Percentiles rank a stretch among this genome's conserved stretches.
Conservation (phyloP, 2,797 vertebrate species). For the Tinamus major region DNA sequence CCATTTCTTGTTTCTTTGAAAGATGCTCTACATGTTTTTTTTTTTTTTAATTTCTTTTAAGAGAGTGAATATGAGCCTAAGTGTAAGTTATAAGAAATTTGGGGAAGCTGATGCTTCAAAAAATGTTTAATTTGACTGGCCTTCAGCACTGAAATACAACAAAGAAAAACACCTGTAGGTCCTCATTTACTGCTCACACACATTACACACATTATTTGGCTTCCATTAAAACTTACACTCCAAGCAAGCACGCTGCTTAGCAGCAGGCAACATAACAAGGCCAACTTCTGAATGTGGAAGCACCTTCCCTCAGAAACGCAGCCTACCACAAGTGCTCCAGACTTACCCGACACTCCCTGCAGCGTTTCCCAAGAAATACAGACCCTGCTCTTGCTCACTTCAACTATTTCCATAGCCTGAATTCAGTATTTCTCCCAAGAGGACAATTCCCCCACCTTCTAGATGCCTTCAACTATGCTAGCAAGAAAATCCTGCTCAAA, state of each 20-base stretch:
- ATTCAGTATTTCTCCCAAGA: not conserved
- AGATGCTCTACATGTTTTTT: not conserved
- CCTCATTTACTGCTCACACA: not conserved
- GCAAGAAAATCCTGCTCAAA: not conserved
- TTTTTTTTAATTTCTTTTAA: not conserved
- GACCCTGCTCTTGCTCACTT: not conserved
- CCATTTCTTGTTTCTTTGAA: fast-evolving
- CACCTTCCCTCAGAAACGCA: fast-evolving
- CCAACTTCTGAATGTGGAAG: fast-evolving
- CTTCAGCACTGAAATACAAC: not conserved
- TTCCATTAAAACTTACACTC: not conserved
- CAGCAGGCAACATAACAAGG: not conserved
- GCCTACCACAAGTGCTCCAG: not conserved
- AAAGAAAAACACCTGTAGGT: not conserved
- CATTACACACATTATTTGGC: not conserved
- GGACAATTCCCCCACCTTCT: not conserved
- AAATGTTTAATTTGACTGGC: not conserved
- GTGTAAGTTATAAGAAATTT: not conserved
- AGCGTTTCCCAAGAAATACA: not conserved
- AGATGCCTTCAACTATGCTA: not conserved
- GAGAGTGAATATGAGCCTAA: not conserved
- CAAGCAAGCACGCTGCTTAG: not conserved
- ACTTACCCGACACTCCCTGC: not conserved
- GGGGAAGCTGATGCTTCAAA: not conserved
- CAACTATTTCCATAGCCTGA: not conserved